phyloP scores from a whole-genome alignment of 1,140 invertebrate species.

The Diorhabda carinulata region DNA sequence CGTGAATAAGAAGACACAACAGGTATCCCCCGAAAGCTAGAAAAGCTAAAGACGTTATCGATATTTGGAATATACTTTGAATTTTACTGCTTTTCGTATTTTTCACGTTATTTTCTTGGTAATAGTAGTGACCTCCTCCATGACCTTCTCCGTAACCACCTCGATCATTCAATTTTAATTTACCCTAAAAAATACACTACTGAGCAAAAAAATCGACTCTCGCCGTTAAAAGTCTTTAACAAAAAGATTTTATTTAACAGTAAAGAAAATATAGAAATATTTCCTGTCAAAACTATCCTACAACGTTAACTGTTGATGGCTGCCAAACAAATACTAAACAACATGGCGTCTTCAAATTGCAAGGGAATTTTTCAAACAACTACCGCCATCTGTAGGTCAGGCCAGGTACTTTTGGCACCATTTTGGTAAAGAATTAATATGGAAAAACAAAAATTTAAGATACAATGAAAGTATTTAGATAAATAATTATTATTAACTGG shows the following conservation, averaged over 20 bases:
- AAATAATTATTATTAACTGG: too few species aligned
- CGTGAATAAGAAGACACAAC: constrained; percentile 66
- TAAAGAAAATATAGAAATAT: neutral
- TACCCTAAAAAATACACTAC: neutral
- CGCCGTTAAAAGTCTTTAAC: too few species aligned
- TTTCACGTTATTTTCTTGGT: constrained; percentile 49
- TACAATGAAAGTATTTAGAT: too few species aligned
- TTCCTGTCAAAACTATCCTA: neutral
- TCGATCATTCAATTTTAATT: neutral
- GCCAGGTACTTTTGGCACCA: too few species aligned
- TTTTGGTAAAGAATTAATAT: neutral
- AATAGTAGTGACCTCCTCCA: constrained; percentile 21
- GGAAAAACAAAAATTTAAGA: neutral
- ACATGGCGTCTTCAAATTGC: neutral
- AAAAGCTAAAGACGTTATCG: constrained; percentile 70
- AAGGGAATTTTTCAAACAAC: neutral
- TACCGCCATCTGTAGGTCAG: neutral
- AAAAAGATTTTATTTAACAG: neutral
- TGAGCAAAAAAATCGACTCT: neutral
- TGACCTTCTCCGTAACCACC: neutral
- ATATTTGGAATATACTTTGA: constrained; percentile 66
- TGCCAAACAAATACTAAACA: too few species aligned
- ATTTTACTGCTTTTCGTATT: constrained; percentile 51
- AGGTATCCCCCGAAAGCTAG: constrained; percentile 75
- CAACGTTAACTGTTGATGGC: neutral